Percentiles rank a stretch among this genome's conserved stretches.
Evolutionary conservation across 2,888 invertebrate species (phyloP).

Genomic region (Lomographa bimaculata): DNA sequence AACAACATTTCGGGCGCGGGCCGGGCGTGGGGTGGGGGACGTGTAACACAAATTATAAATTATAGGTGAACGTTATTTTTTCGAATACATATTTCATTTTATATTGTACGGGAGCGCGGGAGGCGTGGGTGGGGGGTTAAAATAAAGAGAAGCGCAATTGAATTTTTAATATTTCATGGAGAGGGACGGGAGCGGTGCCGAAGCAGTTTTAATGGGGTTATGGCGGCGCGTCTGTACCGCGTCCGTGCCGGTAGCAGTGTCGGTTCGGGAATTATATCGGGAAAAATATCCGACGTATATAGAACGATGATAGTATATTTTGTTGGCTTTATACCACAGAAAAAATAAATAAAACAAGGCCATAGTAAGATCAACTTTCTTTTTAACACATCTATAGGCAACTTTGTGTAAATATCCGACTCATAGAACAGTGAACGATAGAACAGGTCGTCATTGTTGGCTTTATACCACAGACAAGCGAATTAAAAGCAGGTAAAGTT

Average conservation of each 20-base stretch:
- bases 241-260: constrained; percentile 15
- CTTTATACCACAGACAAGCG: too few relatives aligned
- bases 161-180: constrained; percentile 84
- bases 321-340: too few relatives aligned
- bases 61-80: constrained; percentile 80
- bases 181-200: constrained; percentile 68
- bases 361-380: too few relatives aligned
- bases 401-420: too few relatives aligned
- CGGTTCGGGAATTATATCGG: too few relatives aligned
- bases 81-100: constrained; percentile 82
- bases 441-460: too few relatives aligned
- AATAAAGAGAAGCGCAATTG: constrained; percentile 84
- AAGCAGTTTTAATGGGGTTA: constrained; percentile 80
- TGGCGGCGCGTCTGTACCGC: constrained; percentile 43
- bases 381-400: too few relatives aligned
- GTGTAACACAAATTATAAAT: constrained; percentile 78
- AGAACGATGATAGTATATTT: too few relatives aligned
- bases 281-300: too few relatives aligned
- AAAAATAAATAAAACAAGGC: too few relatives aligned
- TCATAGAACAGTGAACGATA: too few relatives aligned
- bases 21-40: constrained; percentile 38
- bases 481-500: too few relatives aligned
- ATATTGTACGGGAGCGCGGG: constrained; percentile 73
- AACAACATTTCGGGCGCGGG: constrained; percentile 29
- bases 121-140: constrained; percentile 75